Base-by-base conservation (phyloP, 2,797 vertebrate genomes). In the Spinus pinus region DNA sequence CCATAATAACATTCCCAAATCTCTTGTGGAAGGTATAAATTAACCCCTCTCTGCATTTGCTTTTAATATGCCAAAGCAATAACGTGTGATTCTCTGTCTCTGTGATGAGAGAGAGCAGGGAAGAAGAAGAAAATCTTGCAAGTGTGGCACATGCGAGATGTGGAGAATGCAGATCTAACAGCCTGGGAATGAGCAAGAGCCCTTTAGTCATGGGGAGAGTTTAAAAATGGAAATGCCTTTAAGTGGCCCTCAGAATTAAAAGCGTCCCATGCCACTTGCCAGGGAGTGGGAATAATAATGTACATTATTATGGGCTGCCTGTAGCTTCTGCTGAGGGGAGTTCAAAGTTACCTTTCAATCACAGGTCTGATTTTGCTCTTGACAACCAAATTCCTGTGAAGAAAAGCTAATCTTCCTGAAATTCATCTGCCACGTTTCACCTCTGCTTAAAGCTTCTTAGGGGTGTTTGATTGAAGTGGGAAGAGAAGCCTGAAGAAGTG, bases 261-360 rank as follows among this genome's bases (percentile, higher is more conserved):
- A 54, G 83, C 1, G 1, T 85, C 82, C 90, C 74, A 21, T 27
- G 81, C 30, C 46, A 61, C 49, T 61, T 57, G 7, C 0, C 39
- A 85, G 67, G 71, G 58, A 56, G 51, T 20, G 50, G 12, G 62
- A 84, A 91, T 78, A 92, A 77, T 66, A 28, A 86, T 31, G 49
- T 53, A 4, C 58, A 37, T 87, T 74, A 46, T 90, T 71, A 82
- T 35, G 69, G 81, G 54, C 50, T 37, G 46, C 58, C 67, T 86
- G 67, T 15, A 80, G 71, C 30, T 83, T 60, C 78, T 95, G 44
- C 46, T 33, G 54, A 67, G 51, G 46, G 49, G 83, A 80, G 50
- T 93, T 95, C 83, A 79, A 94, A 93, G 83, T 89, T 92, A 33
- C 67, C 46, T 94, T 93, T 87, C 81, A 91, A 33, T 89, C 93